Base-by-base conservation (phyloP, 2,113 vertebrate genomes). In the Athene cunicularia region DNA sequence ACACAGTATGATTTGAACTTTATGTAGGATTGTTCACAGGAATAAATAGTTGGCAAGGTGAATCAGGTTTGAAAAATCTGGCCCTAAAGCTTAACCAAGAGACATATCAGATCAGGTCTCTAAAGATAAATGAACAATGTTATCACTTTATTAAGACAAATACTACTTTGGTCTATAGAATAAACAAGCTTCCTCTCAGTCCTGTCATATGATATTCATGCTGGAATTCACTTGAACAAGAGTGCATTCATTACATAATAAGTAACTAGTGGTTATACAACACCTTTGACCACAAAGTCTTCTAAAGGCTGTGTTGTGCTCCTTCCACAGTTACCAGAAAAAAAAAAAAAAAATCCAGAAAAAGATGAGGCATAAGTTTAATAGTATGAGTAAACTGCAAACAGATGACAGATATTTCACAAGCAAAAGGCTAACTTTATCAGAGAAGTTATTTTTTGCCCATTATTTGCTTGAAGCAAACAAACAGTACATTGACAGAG, bases 61-160 rank as follows among this genome's bases (percentile, higher is more conserved):
- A 93, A 92, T 72, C 60, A 90, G 50, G 7, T 41, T 60, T 92
- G 90, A 95, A 94, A 80, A 96, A 89, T 91, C 28, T 86, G 28
- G 11, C 56, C 53, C 50, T 86, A 67, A 92, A 90, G 32, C 86
- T 88, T 92, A 88, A 95, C 45, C 20, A 72, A 90, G 50, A 81
- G 80, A 76, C 55, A 32, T 59, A 92, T 43, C 80, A 88, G 77
- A 77, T 91, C 76, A 85, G 47, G 52, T 73, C 19, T 80, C 52
- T 43, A 80, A 91, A 95, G 86, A 94, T 68, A 95, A 92, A 80
- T 74, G 91, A 89, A 96, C 71, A 95, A 70, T 95, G 59, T 95
- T 95, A 82, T 94, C 33, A 68, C 91, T 97, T 95, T 86, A 92
- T 91, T 94, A 95, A 85, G 80, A 93, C 63, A 95, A 94, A 96